Percentiles rank a stretch among this genome's conserved stretches.
Evolutionary conservation across 2,113 vertebrate species (phyloP).

Genomic region (Hepsetus odoe): DNA sequence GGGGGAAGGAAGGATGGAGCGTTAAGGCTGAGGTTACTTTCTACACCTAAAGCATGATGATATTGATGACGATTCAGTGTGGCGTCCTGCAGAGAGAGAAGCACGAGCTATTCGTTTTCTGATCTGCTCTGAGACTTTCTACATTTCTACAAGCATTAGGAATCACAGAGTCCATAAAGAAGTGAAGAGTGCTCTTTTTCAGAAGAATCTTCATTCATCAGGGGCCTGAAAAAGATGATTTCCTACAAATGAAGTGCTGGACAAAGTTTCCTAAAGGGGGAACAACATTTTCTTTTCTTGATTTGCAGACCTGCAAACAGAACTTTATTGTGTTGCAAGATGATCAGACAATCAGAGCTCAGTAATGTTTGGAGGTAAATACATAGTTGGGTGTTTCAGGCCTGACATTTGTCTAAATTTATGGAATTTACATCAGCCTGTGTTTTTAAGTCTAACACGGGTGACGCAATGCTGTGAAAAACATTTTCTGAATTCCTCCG

Average conservation of each 20-base stretch:
- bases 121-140: not conserved
- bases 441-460: no score
- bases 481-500: no score
- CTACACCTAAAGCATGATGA: not conserved
- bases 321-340: not conserved
- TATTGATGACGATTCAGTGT: not conserved
- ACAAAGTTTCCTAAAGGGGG: no score
- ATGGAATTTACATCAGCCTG: no score
- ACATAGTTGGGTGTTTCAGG: not conserved
- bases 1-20: not conserved
- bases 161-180: not conserved
- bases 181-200: no score
- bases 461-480: no score
- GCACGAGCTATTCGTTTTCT: not conserved
- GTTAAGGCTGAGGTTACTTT: not conserved
- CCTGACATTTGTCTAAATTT: not conserved
- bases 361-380: not conserved
- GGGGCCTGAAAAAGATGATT: not conserved
- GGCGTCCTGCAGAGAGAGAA: slow-evolving; percentile 8
- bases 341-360: no score
- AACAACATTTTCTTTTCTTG: no score
- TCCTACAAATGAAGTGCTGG: not conserved
- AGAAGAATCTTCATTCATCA: not conserved
- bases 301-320: no score
- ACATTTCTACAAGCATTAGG: not conserved